Evolutionary conservation across 2,888 invertebrate genomes (phyloP), one percentile per base, ranked within the genome.

Genomic region (Caradrina kadenii): DNA sequence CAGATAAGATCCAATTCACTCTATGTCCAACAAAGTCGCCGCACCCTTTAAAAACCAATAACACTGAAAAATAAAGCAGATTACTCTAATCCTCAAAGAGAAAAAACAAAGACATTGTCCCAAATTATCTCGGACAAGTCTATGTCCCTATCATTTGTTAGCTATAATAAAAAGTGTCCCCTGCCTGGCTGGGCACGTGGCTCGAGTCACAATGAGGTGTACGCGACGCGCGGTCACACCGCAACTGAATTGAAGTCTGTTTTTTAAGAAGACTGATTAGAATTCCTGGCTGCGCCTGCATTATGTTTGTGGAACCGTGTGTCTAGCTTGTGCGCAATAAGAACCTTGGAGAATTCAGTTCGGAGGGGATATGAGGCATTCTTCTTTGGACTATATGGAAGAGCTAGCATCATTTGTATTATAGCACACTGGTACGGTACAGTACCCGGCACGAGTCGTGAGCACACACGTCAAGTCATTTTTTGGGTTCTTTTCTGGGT

Each of bases 141-240:
- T 39, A 58, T 48, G 62, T 62, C 59, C 53, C 21, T 65, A 65
- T 80, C 69, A 73, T 76, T 78, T 68, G 78, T 76, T 67, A 76
- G 62, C 52, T 48, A 64, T 72, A 74, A 82, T 72, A 77, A 69
- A 71, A 71, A 64, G 55, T 65, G 64, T 11, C 45, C 17, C 64
- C 42, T 48, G 53, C 26, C 48, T 15, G 52, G 8, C 39, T 13
- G 15, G 19, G 54, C 4, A 80, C 82, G 82, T 82, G 81, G 59
- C 17, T 6, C 0, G 69, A 26, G 31, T 80, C 48, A 50, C 64
- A 75, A 82, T 58, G 58, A 58, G 10, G 15, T 15, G 21, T 53
- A n/a, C 52, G 52, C 35, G 35, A 17, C 19, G 15, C 58, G 35
- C n/a, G 21, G 49, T 42, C 48, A 10, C n/a, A 61, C 56, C 15